A percentile compares a stretch with the other conserved stretches of the same genome.
Conservation (phyloP, 2,888 invertebrate species). For the Meta bourneti region DNA sequence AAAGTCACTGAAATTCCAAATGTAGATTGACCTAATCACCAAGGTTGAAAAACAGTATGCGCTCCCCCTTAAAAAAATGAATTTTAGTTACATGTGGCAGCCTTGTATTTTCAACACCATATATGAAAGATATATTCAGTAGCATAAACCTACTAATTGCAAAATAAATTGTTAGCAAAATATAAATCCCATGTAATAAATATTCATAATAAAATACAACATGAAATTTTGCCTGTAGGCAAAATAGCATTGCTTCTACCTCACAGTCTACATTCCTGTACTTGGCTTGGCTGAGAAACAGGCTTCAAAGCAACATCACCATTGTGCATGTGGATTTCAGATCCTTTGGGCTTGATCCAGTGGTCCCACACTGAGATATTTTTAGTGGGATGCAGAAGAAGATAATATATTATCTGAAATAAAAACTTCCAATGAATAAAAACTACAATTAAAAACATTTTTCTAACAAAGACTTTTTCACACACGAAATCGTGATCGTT, state of each 20-base stretch:
- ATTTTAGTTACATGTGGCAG: neutral
- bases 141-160: neutral
- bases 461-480: neutral
- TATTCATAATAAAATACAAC: constrained; percentile 44
- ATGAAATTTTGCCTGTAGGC: neutral
- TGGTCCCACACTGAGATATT: constrained; percentile 76
- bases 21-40: no score
- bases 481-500: neutral
- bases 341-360: constrained; percentile 52
- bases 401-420: constrained; percentile 77
- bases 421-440: constrained; percentile 9
- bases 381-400: constrained; percentile 77
- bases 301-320: constrained; percentile 9
- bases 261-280: constrained; percentile 28
- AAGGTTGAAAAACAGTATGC: no score
- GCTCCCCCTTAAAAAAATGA: no score
- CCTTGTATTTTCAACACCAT: neutral
- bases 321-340: constrained; percentile 42
- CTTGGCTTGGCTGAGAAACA: constrained; percentile 18
- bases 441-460: neutral
- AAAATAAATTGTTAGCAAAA: constrained; percentile 63
- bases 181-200: constrained; percentile 63
- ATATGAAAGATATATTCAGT: neutral
- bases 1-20: no score
- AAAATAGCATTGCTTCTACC: constrained; percentile 16